Evolutionary conservation across 2,888 invertebrate genomes (phyloP).

Genomic region (Eulithis testata): DNA sequence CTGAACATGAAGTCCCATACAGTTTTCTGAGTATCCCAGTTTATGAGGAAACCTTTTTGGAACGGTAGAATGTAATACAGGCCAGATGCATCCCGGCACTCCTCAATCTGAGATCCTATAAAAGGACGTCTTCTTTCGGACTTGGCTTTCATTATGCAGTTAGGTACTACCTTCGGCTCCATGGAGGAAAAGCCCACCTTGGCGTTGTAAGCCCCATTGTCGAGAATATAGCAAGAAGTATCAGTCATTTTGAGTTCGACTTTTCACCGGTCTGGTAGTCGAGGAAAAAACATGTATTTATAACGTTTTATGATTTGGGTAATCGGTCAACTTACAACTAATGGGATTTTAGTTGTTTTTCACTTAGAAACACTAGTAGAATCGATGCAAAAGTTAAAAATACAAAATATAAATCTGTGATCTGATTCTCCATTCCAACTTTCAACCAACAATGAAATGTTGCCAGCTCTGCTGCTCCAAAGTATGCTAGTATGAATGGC

Average conservation of each 20-base stretch:
- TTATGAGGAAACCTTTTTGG: constrained; percentile 97
- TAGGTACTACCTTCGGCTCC: constrained; percentile 92
- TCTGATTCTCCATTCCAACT: too few species aligned
- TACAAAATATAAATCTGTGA: too few species aligned
- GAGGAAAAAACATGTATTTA: not conserved
- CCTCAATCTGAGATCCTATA: constrained; percentile 96
- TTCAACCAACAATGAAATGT: too few species aligned
- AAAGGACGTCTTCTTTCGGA: constrained; percentile 97
- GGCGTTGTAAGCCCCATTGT: constrained; percentile 90
- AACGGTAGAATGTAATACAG: constrained; percentile 97
- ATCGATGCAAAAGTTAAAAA: too few species aligned
- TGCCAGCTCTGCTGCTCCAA: too few species aligned
- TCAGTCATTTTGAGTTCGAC: not conserved
- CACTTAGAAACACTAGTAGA: not conserved
- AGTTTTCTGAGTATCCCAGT: constrained; percentile 98
- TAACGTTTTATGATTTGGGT: not conserved
- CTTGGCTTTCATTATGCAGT: constrained; percentile 99
- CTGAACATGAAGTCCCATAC: constrained; percentile 95
- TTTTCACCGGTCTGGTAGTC: not conserved
- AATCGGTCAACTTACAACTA: not conserved
- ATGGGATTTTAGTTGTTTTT: not conserved
- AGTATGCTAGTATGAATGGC: too few species aligned
- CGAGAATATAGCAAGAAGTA: constrained; percentile 10
- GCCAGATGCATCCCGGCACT: constrained; percentile 97
- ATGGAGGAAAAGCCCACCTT: constrained; percentile 93